phyloP scores from a whole-genome alignment of 1,140 invertebrate genomes.

The Euglossa dilemma region DNA sequence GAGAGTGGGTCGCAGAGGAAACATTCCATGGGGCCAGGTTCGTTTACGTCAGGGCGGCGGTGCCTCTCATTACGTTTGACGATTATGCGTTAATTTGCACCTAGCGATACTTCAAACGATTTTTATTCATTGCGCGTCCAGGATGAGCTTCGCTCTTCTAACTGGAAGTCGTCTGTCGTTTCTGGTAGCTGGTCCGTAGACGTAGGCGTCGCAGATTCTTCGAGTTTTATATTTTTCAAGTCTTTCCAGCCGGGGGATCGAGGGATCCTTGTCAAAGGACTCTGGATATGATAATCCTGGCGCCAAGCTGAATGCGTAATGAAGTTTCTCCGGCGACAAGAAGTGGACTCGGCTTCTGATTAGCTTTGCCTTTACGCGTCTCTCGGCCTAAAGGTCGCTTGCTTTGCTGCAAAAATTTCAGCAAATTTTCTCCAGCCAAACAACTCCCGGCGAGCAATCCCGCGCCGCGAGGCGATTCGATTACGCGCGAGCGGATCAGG shows the following conservation, averaged over 20 bases:
- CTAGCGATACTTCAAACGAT: constrained; percentile 82
- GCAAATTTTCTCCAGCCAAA: background rate
- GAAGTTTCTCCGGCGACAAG: constrained; percentile 62
- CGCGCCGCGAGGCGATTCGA: background rate
- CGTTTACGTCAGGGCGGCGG: constrained; percentile 49
- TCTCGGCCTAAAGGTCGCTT: constrained; percentile 26
- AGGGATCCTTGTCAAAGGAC: constrained; percentile 75
- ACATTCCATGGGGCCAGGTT: constrained; percentile 34
- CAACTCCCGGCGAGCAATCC: no score
- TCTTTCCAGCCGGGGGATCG: constrained; percentile 53
- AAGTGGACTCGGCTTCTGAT: constrained; percentile 75
- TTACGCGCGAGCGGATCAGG: constrained; percentile 43
- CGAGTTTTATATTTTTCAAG: constrained; percentile 71
- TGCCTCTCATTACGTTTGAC: constrained; percentile 81
- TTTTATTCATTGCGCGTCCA: constrained; percentile 82
- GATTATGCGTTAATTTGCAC: constrained; percentile 83
- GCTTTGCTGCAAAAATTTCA: constrained; percentile 1
- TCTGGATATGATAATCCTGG: constrained; percentile 79
- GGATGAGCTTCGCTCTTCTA: constrained; percentile 70
- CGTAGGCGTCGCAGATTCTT: constrained; percentile 64
- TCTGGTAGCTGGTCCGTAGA: constrained; percentile 64
- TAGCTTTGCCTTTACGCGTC: constrained; percentile 73
- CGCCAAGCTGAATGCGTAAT: constrained; percentile 80
- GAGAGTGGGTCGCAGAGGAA: constrained; percentile 32
- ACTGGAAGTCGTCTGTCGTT: constrained; percentile 59